Conservation (phyloP, 1,140 invertebrate species). For the Tyrophagus putrescentiae region DNA sequence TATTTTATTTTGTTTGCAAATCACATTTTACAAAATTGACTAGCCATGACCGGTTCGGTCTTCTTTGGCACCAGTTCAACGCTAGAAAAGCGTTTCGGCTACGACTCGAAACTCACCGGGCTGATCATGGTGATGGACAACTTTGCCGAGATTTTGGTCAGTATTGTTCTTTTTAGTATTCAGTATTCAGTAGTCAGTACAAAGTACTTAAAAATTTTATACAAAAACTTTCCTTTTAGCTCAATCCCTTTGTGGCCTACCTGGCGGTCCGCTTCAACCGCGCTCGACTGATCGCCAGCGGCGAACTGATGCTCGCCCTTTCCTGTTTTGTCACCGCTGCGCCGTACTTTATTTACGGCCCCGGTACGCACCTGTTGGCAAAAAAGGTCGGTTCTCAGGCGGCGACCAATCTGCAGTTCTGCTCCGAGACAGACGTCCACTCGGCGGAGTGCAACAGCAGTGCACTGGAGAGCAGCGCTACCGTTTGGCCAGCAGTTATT, state of each 20-base stretch:
- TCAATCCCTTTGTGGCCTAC: conserved; percentile 41
- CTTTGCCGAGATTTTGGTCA: conserved; percentile 22
- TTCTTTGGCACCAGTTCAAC: conserved; percentile 61
- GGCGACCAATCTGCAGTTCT: conserved; percentile 2
- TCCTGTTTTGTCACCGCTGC: conserved; percentile 48
- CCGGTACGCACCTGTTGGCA: conserved; percentile 28
- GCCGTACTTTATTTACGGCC: conserved; percentile 51
- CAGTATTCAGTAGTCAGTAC: conserved; percentile 3
- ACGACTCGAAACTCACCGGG: conserved; percentile 56
- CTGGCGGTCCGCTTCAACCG: conserved; percentile 49
- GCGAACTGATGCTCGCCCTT: conserved; percentile 48
- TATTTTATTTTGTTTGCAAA: no score
- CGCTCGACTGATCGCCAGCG: conserved; percentile 51
- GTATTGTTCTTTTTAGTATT: background rate
- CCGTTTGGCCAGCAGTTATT: conserved; percentile 24
- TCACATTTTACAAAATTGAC: no score
- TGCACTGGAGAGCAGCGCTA: background rate
- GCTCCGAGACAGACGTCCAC: background rate
- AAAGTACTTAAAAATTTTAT: background rate
- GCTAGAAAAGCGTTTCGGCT: conserved; percentile 61
- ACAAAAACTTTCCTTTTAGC: background rate
- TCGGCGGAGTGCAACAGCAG: conserved; percentile 5
- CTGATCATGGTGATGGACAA: conserved; percentile 28
- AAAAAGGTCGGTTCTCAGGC: background rate
- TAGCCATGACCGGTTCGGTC: conserved; percentile 57